Conservation (phyloP, 2,888 invertebrate species). For the Folsomia manolachei region DNA sequence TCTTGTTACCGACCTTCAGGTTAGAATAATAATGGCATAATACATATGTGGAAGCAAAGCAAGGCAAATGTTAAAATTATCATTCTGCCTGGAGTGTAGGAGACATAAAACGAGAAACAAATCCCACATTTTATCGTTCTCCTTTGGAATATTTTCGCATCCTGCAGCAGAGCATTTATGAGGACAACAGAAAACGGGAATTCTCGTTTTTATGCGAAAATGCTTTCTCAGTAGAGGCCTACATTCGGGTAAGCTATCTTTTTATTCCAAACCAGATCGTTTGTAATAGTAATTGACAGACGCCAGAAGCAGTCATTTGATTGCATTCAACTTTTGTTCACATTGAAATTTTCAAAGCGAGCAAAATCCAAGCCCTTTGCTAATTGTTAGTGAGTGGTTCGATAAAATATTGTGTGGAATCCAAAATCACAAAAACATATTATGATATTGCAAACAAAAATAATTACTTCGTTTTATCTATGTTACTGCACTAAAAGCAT, state of each 20-base stretch:
- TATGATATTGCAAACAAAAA: too few species aligned
- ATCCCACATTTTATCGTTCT: slow-evolving; percentile 55
- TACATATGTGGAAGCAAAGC: neutral
- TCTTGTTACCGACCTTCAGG: slow-evolving; percentile 60
- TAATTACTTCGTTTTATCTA: too few species aligned
- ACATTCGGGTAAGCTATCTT: slow-evolving; percentile 53
- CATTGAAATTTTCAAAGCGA: too few species aligned
- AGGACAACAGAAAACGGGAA: slow-evolving; percentile 27
- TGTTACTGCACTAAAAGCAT: too few species aligned
- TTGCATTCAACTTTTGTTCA: too few species aligned
- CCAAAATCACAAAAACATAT: too few species aligned
- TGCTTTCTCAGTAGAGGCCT: slow-evolving; percentile 53
- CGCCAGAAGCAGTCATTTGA: neutral
- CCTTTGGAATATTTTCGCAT: slow-evolving; percentile 55
- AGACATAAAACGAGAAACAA: slow-evolving; percentile 51
- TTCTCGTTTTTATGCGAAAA: slow-evolving; percentile 49
- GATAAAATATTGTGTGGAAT: too few species aligned
- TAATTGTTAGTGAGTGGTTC: too few species aligned
- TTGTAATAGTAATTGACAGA: neutral
- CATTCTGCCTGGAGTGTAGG: slow-evolving; percentile 48
- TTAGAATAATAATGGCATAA: slow-evolving; percentile 32
- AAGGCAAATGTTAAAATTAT: too few species aligned
- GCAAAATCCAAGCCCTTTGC: too few species aligned
- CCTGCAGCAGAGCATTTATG: slow-evolving; percentile 45
- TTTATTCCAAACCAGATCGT: neutral